These are phyloP conservation scores for Probaryconus sp. DNA, from an alignment of 1,140 invertebrate species.

Conservation along the genomic window DNA sequence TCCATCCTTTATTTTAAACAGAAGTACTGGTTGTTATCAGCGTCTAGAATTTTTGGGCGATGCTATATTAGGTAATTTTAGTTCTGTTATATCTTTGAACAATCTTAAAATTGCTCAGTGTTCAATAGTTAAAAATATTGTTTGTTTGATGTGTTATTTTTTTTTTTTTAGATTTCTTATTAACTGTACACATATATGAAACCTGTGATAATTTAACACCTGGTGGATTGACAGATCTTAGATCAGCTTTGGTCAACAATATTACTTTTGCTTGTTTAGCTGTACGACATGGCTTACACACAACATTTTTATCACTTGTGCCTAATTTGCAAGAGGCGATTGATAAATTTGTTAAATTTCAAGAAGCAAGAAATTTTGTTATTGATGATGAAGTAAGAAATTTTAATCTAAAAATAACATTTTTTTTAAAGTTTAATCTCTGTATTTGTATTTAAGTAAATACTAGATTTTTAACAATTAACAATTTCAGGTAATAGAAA, in stretches of 20 bases:
- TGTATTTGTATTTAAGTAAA: too few relatives aligned
- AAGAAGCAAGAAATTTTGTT: slow-evolving; percentile 84
- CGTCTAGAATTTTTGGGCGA: slow-evolving; percentile 34
- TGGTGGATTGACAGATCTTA: slow-evolving; percentile 92
- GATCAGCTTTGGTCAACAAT: slow-evolving; percentile 98
- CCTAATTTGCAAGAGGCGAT: slow-evolving; percentile 84
- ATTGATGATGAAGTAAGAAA: slow-evolving; percentile 80
- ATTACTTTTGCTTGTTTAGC: slow-evolving; percentile 93
- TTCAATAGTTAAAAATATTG: too few relatives aligned
- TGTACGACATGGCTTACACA: slow-evolving; percentile 90
- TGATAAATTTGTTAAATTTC: slow-evolving; percentile 88
- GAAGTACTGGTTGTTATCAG: slow-evolving; percentile 94
- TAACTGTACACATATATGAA: slow-evolving; percentile 94
- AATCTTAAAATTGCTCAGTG: background rate
- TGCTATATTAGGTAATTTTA: slow-evolving; percentile 21
- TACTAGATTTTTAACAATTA: background rate
- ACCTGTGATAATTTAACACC: slow-evolving; percentile 83
- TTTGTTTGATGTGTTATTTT: slow-evolving; percentile 7
- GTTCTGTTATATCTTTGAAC: too few relatives aligned
- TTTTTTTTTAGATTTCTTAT: slow-evolving; percentile 86
- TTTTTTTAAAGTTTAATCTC: too few relatives aligned
- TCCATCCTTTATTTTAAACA: slow-evolving; percentile 92
- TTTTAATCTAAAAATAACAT: background rate
- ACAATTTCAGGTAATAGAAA: slow-evolving; percentile 9
- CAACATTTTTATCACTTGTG: slow-evolving; percentile 83